Base-by-base conservation (phyloP, 2,888 invertebrate species). In the Pterobdella sp. region DNA sequence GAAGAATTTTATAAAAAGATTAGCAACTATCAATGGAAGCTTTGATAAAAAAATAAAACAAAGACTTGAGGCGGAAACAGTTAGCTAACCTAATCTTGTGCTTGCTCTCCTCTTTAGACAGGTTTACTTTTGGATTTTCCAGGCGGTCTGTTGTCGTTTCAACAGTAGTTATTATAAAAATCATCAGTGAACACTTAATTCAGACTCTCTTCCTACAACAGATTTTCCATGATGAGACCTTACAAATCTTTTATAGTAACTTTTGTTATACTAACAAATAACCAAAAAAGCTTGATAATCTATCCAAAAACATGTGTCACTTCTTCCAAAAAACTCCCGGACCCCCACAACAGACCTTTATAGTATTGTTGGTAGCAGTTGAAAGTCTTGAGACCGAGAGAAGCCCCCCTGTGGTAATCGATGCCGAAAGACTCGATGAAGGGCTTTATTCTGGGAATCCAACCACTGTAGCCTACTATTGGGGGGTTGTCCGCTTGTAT, bases 391-490 rank as follows among this genome's bases (percentile, higher is more conserved):
- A 71, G 42, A n/a, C 63, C 71, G 26, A 63, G 63, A 14, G 56
- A 42, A n/a, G 71, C 60, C 63, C 63, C 34, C 34, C 36, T 29
- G 34, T 36, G 71, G 52, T 60, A 56, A 29, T 56, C 14, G 63
- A 71, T 71, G 26, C 71, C 71, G 31, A 42, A 26, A 10, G 71
- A 56, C 37, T 71, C 71, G n/a, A n/a, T 52, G 26, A 71, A 1
- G 26, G 56, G 63, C 34, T 71, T 56, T 31, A 83, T 80, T 64
- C 82, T 78, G 1, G 84, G 84, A 31, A 84, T 79, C 74, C 80
- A 84, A 18, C 84, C 84, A 72, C 78, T 76, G 78, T 84, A 84
- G 1, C 84, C 84, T 22, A 83, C 83, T 14, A 84, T 81, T 1
- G 83, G 84, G 3, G 83, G 81, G 76, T 84, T 84, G 65, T 78